Evolutionary conservation across 2,888 invertebrate genomes (phyloP), one percentile per base, ranked within the genome.

Genomic region (Salpingus planirostris): DNA sequence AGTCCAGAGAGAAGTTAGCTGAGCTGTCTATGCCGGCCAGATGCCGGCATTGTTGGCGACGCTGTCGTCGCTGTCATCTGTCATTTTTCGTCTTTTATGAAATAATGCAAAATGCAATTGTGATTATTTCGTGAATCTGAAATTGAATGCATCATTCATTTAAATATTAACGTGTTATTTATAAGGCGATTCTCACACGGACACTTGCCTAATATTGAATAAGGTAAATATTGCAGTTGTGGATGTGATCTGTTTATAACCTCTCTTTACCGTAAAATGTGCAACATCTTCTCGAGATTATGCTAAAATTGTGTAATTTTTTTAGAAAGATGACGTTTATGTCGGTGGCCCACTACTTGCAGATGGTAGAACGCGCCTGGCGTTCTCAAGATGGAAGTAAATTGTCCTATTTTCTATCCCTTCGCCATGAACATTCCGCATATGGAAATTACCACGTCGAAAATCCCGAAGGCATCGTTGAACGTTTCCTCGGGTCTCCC

Each of bases 381-480:
- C 68, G 74, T 27, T 71, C 71, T 3, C 70, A 69, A 35, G 77
- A 81, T 59, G 81, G 80, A 1, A 64, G 67, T 15, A 62, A 69
- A 38, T 61, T 82, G 27, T 72, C 77, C 1, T 66, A 67, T 13
- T 69, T 77, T 33, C 46, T 84, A 1, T 80, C 80, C 1, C 64
- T 81, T 13, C 68, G 76, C 32, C 79, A 88, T 55, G 77, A 78
- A 11, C 88, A 89, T 64, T 76, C 80, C 3, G 69, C 69, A 27
- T 85, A 80, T 53, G 69, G 70, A 33, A 78, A 78, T 49, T 66
- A 87, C 10, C 75, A 80, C 37, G 67, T 81, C 7, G 78, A 79
- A 39, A 74, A 74, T 49, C 81, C 86, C 1, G 84, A 86, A 42
- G 65, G 69, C 14, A 65, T 77, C 13, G 80, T 87, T 2, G 76